Percentiles rank a stretch among this genome's conserved stretches.
These are phyloP conservation scores for Crocuta crocuta DNA, from an alignment of 2,113 vertebrate genomes.

Conservation along the genomic window DNA sequence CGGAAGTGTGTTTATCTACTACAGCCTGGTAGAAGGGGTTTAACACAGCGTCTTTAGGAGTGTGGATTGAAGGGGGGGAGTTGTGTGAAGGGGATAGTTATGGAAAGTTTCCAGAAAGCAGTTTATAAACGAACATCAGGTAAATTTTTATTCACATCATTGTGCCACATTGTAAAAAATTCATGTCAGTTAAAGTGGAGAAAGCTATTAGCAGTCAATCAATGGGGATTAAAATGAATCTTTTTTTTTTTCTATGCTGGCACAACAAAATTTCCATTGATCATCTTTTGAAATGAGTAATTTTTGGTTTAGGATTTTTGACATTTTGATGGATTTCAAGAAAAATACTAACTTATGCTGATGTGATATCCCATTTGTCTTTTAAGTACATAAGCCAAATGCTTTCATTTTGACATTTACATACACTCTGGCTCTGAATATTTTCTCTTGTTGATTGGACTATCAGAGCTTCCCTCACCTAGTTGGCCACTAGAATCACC, in stretches of 20 bases:
- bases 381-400: constrained; percentile 53
- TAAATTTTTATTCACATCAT: constrained; percentile 57
- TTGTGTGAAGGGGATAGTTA: not conserved
- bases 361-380: constrained; percentile 74
- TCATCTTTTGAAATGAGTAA: constrained; percentile 78
- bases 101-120: not conserved
- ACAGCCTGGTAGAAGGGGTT: not conserved
- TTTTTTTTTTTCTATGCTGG: not conserved
- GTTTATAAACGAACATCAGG: not conserved
- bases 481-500: not conserved
- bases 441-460: not conserved
- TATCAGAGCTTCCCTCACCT: not conserved
- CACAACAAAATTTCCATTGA: constrained; percentile 72
- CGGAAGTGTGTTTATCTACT: not conserved
- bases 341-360: constrained; percentile 72
- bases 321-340: constrained; percentile 75
- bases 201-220: constrained; percentile 65
- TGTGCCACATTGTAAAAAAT: constrained; percentile 58
- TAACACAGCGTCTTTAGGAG: not conserved
- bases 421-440: not conserved
- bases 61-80: not conserved
- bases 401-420: constrained; percentile 29
- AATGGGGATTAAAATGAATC: constrained; percentile 66
- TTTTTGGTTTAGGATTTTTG: constrained; percentile 75
- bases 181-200: constrained; percentile 58